These are phyloP conservation scores for Catharus minimus DNA, from an alignment of 2,113 vertebrate species.

Conservation along the genomic window DNA sequence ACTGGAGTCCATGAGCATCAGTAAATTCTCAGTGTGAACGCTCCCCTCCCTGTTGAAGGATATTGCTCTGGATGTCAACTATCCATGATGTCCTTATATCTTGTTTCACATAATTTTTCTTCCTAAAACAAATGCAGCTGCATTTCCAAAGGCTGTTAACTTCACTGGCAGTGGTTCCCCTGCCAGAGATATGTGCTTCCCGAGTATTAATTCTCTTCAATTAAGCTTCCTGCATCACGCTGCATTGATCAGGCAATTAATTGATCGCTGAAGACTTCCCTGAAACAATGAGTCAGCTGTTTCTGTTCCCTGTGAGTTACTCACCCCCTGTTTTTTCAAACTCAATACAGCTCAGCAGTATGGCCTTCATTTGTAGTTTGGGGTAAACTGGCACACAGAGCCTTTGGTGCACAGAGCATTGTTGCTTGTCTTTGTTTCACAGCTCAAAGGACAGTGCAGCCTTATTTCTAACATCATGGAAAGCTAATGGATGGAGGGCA, in stretches of 20 bases:
- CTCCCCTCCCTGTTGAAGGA: slow-evolving; percentile 26
- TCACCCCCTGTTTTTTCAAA: background rate
- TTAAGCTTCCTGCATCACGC: slow-evolving; percentile 52
- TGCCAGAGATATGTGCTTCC: background rate
- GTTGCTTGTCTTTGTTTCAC: background rate
- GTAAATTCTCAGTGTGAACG: slow-evolving; percentile 7
- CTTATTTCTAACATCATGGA: background rate
- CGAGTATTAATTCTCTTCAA: slow-evolving; percentile 58
- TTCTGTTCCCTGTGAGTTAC: slow-evolving; percentile 40
- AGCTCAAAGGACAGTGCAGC: background rate
- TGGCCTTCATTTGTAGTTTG: background rate
- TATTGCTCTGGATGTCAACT: slow-evolving; percentile 27
- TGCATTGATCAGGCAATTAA: slow-evolving; percentile 70
- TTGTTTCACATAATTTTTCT: slow-evolving; percentile 14
- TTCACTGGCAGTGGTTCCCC: background rate
- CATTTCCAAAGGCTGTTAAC: slow-evolving; percentile 28
- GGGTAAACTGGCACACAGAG: background rate
- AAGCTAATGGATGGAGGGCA: background rate
- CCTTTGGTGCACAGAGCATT: background rate
- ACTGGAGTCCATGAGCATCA: background rate
- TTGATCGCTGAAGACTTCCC: slow-evolving; percentile 51
- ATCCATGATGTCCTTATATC: slow-evolving; percentile 12
- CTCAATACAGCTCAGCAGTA: background rate
- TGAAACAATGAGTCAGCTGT: slow-evolving; percentile 51
- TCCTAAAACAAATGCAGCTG: slow-evolving; percentile 16